These are phyloP conservation scores for Pantherophis vulpinus DNA, from an alignment of 2,797 vertebrate species.

Conservation along the genomic window DNA sequence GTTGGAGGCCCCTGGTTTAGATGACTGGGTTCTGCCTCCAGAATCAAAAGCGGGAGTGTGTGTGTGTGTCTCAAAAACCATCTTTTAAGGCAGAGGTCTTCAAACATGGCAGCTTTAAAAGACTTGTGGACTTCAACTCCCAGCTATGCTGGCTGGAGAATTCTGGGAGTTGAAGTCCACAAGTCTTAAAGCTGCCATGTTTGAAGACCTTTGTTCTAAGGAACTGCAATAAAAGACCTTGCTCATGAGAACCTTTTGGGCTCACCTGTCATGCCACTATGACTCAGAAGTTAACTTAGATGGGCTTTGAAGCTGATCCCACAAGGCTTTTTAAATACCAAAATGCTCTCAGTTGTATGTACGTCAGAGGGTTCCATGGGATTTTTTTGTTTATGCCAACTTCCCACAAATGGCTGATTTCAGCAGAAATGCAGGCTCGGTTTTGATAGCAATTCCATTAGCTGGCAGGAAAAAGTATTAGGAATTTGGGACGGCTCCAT, in stretches of 20 bases:
- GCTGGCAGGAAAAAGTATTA: not conserved
- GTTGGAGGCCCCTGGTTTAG: not conserved
- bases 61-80: not conserved
- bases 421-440: not conserved
- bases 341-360: not conserved
- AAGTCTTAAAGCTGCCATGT: no score
- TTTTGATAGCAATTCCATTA: constrained; percentile 8
- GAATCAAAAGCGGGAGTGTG: not conserved
- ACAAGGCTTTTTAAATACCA: not conserved
- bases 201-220: not conserved
- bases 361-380: not conserved
- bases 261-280: not conserved
- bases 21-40: not conserved
- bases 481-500: constrained; percentile 1
- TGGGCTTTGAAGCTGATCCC: not conserved
- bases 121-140: no score
- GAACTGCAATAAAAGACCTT: not conserved
- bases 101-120: no score
- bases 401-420: not conserved
- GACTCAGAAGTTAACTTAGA: not conserved
- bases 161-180: no score
- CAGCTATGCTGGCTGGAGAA: no score
- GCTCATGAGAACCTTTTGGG: not conserved
- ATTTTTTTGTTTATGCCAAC: not conserved
- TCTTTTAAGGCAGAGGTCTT: not conserved